Evolutionary conservation across 1,140 invertebrate species (phyloP), one percentile per base, ranked within the genome.

Genomic region (Drosophila lacertosa): DNA sequence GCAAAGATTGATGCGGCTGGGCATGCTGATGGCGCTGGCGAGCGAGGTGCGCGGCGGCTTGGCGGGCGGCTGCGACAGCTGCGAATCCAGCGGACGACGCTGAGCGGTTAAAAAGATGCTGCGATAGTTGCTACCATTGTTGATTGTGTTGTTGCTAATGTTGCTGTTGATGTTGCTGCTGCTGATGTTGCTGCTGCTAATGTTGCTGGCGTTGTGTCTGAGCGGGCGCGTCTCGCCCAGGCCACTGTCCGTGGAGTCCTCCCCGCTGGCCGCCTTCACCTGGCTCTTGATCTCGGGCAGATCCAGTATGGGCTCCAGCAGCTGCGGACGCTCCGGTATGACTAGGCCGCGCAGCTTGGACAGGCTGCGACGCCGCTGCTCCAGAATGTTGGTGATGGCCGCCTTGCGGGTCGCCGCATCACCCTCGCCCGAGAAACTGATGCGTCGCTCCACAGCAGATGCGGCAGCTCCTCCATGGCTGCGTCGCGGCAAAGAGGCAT

Each of bases 271-370:
- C 2, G 84, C 77, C 64, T 89, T 88, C 48, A 90, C 75, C 47
- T 91, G 92, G 50, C 96, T 97, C 86, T 95, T 96, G 57, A 98
- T 97, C 92, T 96, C 96, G 1, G 97, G 97, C 44, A 96, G 90
- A 83, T 95, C 95, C 4, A 94, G 90, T 15, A 95, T 93, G 18
- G 91, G 81, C 33, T 90, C 75, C 54, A 92, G 82, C 51, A 94
- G 92, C 9, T 93, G 91, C 2, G 93, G 93, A 88, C 94, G 92
- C 90, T 97, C 96, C 4, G 97, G 96, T 79, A 98, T 97, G 6
- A 97, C 95, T 65, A 98, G 91, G 3, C 96, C 96, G 81, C 96
- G 93, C 20, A 98, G 90, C 91, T 97, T 97, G 2, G 95, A 96
- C 81, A 97, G 94, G 18, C 95, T 95, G 77, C 95, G 95, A 73